Base-by-base conservation (phyloP, 2,888 invertebrate species). In the Sesia bembeciformis region DNA sequence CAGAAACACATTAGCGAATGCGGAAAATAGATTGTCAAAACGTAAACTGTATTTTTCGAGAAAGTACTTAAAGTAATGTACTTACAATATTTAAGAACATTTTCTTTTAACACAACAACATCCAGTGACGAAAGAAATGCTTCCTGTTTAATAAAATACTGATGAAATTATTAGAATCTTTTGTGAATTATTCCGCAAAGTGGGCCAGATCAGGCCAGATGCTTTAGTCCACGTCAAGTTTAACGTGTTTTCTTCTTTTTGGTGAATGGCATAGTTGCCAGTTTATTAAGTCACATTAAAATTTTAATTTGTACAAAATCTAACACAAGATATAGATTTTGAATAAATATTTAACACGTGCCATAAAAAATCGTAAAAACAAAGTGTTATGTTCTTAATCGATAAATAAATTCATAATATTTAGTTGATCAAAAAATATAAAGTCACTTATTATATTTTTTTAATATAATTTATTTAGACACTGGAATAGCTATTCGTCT, bases 181-280 rank as follows among this genome's bases (percentile, higher is more conserved):
- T 68, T 62, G 57, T 67, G 74, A 67, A 75, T 81, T 66, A 61
- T 78, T 62, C 64, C 53, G 57, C 62, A 64, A 72, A 75, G 68
- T 77, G 76, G 76, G 70, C 89, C 88, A 89, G 78, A 78, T 78
- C 77, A 76, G 76, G 70, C 89, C 88, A 89, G 78, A 78, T 78
- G 84, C 76, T 83, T 77, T 78, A 76, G 81, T 86, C 87, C 88
- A 88, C 89, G 89, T 89, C 88, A 89, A 88, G 84, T 88, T 81
- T 85, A 85, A 88, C 87, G 88, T 87, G 87, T 88, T 87, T 88
- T 80, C 72, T 87, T 87, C 86, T 85, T 85, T 85, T 81, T 88
- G 88, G 87, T 76, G 74, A 73, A 60, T 68, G 66, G 57, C 58
- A 68, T 70, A 74, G 69, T 82, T 84, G 79, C 81, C 81, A 79